Base-by-base conservation (phyloP, 2,888 invertebrate species). In the Ochropacha duplaris region DNA sequence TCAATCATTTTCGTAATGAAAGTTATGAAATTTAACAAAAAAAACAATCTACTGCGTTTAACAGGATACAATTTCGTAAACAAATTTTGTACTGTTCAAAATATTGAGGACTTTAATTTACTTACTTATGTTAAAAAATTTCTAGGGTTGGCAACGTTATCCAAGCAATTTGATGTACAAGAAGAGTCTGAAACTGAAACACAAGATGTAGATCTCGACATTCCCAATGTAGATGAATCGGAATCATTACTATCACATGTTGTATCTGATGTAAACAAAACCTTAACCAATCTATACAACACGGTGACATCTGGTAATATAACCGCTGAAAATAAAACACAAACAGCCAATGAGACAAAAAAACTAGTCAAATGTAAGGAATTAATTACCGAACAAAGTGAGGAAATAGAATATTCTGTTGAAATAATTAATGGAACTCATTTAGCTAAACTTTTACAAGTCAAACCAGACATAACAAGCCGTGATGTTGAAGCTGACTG, bases 401-500 rank as follows among this genome's bases (percentile, higher is more conserved):
- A 87, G 54, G 87, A 90, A 58, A 54, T 78, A 14, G 88, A 90
- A 58, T 86, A 87, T 0, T 70, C 85, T 51, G 94, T 95, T 0
- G 94, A 96, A 92, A 90, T 97, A 39, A 95, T 96, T 0, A 96
- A 97, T 81, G 95, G 95, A 55, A 95, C 95, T 9, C 90, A 94
- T 59, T 86, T 97, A n/a, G 93, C 95, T 22, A 95, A 95, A 77
- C 78, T 96, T 19, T 81, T 97, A 28, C 93, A 94, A 63, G 84
- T 94, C 0, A 94, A 96, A 72, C 90, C 94, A 22, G 95, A 95
- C 61, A 92, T 95, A n/a, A 94, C 95, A 5, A 93, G 92, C 31
- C 94, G 96, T 64, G 94, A 95, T 39, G 93, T 92, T 24, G 94
- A 94, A 69, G 94, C 94, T 22, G 87, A 93, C 49, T 98, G 98